phyloP scores from a whole-genome alignment of 2,113 vertebrate genomes.

The Serilophus lunatus region DNA sequence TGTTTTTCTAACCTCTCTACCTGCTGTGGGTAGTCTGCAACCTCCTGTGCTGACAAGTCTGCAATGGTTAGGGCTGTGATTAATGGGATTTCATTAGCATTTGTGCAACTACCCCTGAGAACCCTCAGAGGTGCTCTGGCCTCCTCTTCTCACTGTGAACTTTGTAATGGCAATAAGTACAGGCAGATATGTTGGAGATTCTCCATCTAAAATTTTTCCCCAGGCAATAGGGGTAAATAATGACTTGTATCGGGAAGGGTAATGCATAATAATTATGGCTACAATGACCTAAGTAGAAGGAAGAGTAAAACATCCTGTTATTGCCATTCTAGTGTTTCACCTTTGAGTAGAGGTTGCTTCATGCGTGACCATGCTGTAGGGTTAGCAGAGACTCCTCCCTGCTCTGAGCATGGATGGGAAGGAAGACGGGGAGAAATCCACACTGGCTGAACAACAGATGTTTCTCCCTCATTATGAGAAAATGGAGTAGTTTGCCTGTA shows the following conservation, averaged over 20 bases:
- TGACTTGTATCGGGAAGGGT: neutral
- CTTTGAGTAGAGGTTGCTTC: neutral
- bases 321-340: neutral
- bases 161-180: neutral
- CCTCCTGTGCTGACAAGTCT: slow-evolving; percentile 45
- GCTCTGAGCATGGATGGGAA: neutral
- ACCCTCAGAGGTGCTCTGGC: neutral
- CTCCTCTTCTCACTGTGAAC: neutral
- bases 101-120: slow-evolving; percentile 11
- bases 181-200: neutral
- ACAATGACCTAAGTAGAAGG: neutral
- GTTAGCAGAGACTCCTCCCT: neutral
- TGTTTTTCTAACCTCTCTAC: slow-evolving; percentile 58
- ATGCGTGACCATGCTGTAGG: neutral
- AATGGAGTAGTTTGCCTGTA: neutral
- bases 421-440: neutral
- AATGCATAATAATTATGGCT: neutral
- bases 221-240: neutral
- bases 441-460: neutral
- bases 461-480: neutral
- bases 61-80: slow-evolving; percentile 5
- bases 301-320: neutral
- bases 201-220: neutral
- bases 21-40: slow-evolving; percentile 19
- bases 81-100: slow-evolving; percentile 29